These are phyloP conservation scores for Hyposoter dolosus DNA, from an alignment of 2,888 invertebrate genomes.

Conservation along the genomic window DNA sequence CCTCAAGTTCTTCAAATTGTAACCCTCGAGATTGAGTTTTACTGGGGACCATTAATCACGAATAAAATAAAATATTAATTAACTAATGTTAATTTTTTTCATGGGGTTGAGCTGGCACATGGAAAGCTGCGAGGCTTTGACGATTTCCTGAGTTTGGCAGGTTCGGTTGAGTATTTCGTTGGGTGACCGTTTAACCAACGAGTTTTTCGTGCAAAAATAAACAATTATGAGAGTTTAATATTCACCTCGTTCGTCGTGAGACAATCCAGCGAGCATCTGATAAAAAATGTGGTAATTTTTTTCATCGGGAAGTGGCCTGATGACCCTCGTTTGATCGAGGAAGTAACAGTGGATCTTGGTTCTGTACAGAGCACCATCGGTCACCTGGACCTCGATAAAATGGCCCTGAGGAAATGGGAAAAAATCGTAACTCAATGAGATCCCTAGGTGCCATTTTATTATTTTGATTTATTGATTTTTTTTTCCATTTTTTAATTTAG, in stretches of 20 bases:
- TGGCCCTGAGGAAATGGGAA: slow-evolving; percentile 89
- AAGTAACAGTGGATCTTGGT: slow-evolving; percentile 99
- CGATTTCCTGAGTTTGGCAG: not conserved
- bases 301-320: slow-evolving; percentile 93
- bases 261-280: slow-evolving; percentile 96
- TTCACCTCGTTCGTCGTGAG: slow-evolving; percentile 91
- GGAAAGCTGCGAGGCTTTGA: not conserved
- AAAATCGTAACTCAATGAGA: slow-evolving; percentile 2
- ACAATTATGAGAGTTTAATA: slow-evolving; percentile 72
- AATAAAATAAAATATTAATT: not conserved
- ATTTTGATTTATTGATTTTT: not conserved
- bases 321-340: slow-evolving; percentile 96
- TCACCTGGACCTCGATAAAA: slow-evolving; percentile 98
- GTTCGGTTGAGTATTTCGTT: not conserved
- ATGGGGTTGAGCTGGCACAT: not conserved
- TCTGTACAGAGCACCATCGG: slow-evolving; percentile 96
- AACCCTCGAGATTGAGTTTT: slow-evolving; percentile 95
- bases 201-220: not conserved
- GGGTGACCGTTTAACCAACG: not conserved
- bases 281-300: slow-evolving; percentile 99
- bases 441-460: not conserved
- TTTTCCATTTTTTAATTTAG: not conserved
- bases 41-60: slow-evolving; percentile 82
- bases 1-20: slow-evolving; percentile 92
- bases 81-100: not conserved